Evolutionary conservation across 2,797 vertebrate genomes (phyloP), one percentile per base, ranked within the genome.

Genomic region (Euthynnus affinis): DNA sequence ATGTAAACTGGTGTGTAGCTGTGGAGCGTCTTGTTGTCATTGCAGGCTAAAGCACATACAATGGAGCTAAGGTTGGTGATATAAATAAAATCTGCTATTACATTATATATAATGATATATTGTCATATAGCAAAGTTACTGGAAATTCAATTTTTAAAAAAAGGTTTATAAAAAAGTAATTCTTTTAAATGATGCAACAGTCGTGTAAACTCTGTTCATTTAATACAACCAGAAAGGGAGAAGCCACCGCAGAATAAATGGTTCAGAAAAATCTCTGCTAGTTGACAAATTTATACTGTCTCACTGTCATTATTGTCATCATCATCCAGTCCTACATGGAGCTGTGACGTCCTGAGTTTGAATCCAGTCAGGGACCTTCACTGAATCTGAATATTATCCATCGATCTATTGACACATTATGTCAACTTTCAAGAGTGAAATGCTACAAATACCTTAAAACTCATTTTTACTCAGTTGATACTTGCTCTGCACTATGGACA

Each of bases 151-250:
- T n/a, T n/a, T 3, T 46, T 6, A 40, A 7, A 8, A 0, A 7
- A 8, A 0, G 1, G 7, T 56, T 58, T 29, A 9, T n/a, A n/a
- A n/a, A n/a, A 9, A 57, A 46, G 62, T 27, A 66, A 82, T 80
- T 53, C 46, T 79, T 77, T 48, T 83, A 64, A 73, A 1, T 63
- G n/a, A 70, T 53, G 51, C 40, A 48, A 44, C 51, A 57, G 13
- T 10, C 12, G 15, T 32, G 64, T 62, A 59, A 40, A 34, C 25
- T 40, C 52, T 15, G 59, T 27, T 70, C 40, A 25, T 29, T 59
- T 63, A 59, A 32, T 14, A 56, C 25, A 60, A 55, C 9, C 9
- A 40, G n/a, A 56, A 72, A 34, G 15, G 49, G 42, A 57, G 4
- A 37, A 37, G 32, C n/a, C 42, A 29, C 9, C 15, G 17, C 8